Percentiles rank a stretch among this genome's conserved stretches.
phyloP scores from a whole-genome alignment of 2,888 invertebrate genomes.

The Agrotis ipsilon region DNA sequence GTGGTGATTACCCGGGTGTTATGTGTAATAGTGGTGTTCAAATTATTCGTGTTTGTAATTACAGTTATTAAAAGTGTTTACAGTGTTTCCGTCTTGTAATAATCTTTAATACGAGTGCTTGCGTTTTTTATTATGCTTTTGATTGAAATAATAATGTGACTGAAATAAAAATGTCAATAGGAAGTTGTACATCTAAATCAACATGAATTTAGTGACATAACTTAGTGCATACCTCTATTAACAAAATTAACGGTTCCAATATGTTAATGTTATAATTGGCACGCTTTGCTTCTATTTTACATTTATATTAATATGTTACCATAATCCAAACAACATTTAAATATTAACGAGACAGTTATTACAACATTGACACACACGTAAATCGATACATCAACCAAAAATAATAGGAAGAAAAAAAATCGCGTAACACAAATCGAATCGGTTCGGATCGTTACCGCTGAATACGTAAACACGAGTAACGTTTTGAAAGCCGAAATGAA shows the following conservation, averaged over 20 bases:
- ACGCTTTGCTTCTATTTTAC: neutral
- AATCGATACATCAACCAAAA: slow-evolving; percentile 32
- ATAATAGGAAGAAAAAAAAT: slow-evolving; percentile 43
- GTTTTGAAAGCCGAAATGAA: slow-evolving; percentile 71
- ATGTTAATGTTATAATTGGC: slow-evolving; percentile 11
- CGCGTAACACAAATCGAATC: slow-evolving; percentile 58
- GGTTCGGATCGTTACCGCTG: slow-evolving; percentile 51
- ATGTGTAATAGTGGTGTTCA: slow-evolving; percentile 46
- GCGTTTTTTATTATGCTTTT: neutral
- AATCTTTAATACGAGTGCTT: slow-evolving; percentile 12
- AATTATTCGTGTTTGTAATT: slow-evolving; percentile 33
- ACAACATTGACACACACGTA: slow-evolving; percentile 52
- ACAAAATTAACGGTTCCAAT: neutral
- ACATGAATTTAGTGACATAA: neutral
- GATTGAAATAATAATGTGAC: neutral
- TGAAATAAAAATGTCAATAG: neutral
- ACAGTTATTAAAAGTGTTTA: slow-evolving; percentile 41
- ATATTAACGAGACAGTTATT: slow-evolving; percentile 35
- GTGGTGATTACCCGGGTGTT: slow-evolving; percentile 25
- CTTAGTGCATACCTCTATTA: neutral
- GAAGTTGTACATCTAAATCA: no score
- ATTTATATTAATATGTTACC: slow-evolving; percentile 17
- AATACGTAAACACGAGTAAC: slow-evolving; percentile 63
- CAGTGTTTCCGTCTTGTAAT: slow-evolving; percentile 36
- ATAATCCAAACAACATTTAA: slow-evolving; percentile 36